Conservation (phyloP, 2,888 invertebrate genomes). For the Acleris cristana region DNA sequence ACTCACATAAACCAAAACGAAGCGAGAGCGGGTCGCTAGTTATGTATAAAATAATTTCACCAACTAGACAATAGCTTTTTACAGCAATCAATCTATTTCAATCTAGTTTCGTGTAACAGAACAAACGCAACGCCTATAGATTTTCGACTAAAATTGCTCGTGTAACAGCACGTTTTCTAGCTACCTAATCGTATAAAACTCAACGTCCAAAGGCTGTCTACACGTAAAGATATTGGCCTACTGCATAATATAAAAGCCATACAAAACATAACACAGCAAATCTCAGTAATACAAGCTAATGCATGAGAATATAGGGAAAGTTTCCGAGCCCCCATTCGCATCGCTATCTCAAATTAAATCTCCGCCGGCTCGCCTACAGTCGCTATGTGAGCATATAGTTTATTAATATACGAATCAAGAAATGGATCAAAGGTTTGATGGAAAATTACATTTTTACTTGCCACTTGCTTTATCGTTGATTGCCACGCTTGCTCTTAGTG, state of each 20-base stretch:
- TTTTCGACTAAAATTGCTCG: no score
- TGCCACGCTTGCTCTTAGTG: no score
- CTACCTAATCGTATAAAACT: no score
- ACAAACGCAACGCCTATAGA: no score
- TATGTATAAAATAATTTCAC: no score
- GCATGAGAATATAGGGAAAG: slow-evolving; percentile 73
- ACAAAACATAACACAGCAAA: slow-evolving; percentile 59
- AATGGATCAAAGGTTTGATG: slow-evolving; percentile 29
- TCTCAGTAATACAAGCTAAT: slow-evolving; percentile 68
- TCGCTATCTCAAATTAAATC: slow-evolving; percentile 81
- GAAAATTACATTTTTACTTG: slow-evolving; percentile 23
- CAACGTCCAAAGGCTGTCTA: background rate
- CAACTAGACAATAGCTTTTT: no score
- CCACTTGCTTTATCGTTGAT: background rate
- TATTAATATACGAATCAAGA: slow-evolving; percentile 33
- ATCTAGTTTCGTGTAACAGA: no score
- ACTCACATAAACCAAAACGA: no score
- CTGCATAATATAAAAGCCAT: slow-evolving; percentile 58
- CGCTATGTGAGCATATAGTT: slow-evolving; percentile 34
- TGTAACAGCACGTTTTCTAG: no score
- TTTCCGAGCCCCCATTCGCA: slow-evolving; percentile 62
- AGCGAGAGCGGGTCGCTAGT: no score
- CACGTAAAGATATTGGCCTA: slow-evolving; percentile 11
- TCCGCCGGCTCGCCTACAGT: slow-evolving; percentile 57
- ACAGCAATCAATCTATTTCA: no score